phyloP scores from a whole-genome alignment of 1,140 invertebrate species.

The Papilio aristodemus region DNA sequence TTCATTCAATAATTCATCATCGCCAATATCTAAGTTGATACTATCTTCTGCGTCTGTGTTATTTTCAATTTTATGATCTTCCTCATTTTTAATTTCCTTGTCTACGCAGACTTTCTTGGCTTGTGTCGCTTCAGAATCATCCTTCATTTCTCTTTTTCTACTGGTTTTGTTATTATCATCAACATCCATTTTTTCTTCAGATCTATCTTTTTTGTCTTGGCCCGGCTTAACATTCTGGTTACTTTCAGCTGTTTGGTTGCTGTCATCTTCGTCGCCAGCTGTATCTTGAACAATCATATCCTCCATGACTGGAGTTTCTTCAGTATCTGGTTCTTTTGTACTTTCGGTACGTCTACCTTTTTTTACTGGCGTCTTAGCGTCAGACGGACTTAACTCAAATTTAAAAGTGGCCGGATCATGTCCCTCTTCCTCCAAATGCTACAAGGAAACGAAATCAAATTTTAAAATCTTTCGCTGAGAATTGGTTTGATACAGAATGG shows the following conservation, averaged over 20 bases:
- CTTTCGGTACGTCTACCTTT: constrained; percentile 66
- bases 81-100: constrained; percentile 59
- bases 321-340: constrained; percentile 56
- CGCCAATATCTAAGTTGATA: constrained; percentile 89
- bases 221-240: not conserved
- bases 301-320: constrained; percentile 70
- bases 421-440: constrained; percentile 91
- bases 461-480: not conserved
- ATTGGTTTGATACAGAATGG: no score
- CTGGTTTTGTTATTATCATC: constrained; percentile 55
- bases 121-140: constrained; percentile 61
- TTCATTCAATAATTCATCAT: constrained; percentile 89
- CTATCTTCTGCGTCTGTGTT: constrained; percentile 87
- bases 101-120: constrained; percentile 71
- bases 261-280: constrained; percentile 71
- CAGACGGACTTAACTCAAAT: constrained; percentile 81
- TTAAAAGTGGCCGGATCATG: constrained; percentile 87
- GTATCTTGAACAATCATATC: constrained; percentile 78
- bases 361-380: constrained; percentile 71
- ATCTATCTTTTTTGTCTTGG: constrained; percentile 40
- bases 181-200: constrained; percentile 62
- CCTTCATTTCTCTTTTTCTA: constrained; percentile 69
- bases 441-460: constrained; percentile 46
- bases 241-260: constrained; percentile 45
- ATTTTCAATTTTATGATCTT: constrained; percentile 73